Conservation (phyloP, 2,797 vertebrate genomes). For the Ctenopoma multispine region DNA sequence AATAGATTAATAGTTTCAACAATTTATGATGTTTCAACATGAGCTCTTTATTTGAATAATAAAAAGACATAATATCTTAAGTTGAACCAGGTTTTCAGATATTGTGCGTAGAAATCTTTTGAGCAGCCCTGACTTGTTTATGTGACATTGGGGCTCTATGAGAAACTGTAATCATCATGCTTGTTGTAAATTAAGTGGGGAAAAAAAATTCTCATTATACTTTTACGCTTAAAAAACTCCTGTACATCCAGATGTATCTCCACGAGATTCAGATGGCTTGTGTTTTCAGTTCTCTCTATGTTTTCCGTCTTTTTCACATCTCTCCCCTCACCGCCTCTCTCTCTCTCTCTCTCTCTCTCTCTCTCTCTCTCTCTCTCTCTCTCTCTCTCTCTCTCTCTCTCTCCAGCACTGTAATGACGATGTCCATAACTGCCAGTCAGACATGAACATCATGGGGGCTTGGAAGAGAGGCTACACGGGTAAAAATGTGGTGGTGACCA, state of each 20-base stretch:
- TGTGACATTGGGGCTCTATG: not conserved
- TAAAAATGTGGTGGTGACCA: conserved; percentile 97
- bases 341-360: too few species aligned
- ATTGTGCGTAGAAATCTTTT: not conserved
- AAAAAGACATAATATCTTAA: not conserved
- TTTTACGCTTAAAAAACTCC: not conserved
- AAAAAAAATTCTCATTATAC: not conserved
- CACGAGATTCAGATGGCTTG: not conserved
- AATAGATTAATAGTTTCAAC: not conserved
- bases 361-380: too few species aligned
- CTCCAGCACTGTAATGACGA: conserved; percentile 95
- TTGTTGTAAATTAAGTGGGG: conserved; percentile 6
- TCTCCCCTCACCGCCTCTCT: conserved; percentile 13
- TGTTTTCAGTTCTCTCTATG: not conserved
- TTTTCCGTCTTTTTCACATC: not conserved
- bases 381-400: not conserved
- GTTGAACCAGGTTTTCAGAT: not conserved
- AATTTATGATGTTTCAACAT: not conserved
- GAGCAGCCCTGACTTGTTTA: conserved; percentile 12
- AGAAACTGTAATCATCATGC: not conserved
- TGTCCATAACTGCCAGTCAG: conserved; percentile 95
- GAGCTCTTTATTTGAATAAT: conserved; percentile 4
- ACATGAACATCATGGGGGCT: conserved; percentile 99
- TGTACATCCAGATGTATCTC: not conserved
- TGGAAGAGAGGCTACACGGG: conserved; percentile 98